Evolutionary conservation across 1,140 invertebrate genomes (phyloP).

Genomic region (Delia radicum): DNA sequence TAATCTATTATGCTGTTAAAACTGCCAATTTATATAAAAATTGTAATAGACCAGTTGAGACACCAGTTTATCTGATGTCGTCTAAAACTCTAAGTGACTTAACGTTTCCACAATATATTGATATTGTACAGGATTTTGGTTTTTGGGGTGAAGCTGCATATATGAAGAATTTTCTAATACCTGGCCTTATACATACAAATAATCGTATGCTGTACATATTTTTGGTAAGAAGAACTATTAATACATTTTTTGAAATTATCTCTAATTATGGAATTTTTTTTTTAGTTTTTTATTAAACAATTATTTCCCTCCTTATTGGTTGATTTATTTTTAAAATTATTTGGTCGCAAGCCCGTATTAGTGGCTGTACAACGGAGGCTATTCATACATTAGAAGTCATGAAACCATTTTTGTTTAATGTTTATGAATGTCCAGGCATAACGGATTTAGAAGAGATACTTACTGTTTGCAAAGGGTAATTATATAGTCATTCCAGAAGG

Average conservation of each 20-base stretch:
- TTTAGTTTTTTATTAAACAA: slow-evolving; percentile 34
- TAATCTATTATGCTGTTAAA: slow-evolving; percentile 33
- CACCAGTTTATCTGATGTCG: slow-evolving; percentile 38
- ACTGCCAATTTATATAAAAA: neutral
- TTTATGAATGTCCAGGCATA: slow-evolving; percentile 38
- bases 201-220: slow-evolving; percentile 38
- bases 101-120: slow-evolving; percentile 37
- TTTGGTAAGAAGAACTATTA: slow-evolving; percentile 28
- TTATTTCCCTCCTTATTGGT: slow-evolving; percentile 39
- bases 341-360: slow-evolving; percentile 32
- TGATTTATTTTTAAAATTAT: slow-evolving; percentile 34
- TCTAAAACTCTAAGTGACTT: slow-evolving; percentile 32
- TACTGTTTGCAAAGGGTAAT: no score
- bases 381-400: slow-evolving; percentile 44
- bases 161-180: slow-evolving; percentile 37
- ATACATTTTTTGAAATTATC: no score
- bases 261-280: neutral
- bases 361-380: slow-evolving; percentile 37
- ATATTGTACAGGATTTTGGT: slow-evolving; percentile 34
- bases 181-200: slow-evolving; percentile 37
- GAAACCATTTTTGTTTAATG: slow-evolving; percentile 50
- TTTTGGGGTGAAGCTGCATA: slow-evolving; percentile 37
- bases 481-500: no score
- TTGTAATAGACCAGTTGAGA: slow-evolving; percentile 1
- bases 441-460: slow-evolving; percentile 29